Conservation (phyloP, 2,888 invertebrate species). For the Rugalucina vietnamica region DNA sequence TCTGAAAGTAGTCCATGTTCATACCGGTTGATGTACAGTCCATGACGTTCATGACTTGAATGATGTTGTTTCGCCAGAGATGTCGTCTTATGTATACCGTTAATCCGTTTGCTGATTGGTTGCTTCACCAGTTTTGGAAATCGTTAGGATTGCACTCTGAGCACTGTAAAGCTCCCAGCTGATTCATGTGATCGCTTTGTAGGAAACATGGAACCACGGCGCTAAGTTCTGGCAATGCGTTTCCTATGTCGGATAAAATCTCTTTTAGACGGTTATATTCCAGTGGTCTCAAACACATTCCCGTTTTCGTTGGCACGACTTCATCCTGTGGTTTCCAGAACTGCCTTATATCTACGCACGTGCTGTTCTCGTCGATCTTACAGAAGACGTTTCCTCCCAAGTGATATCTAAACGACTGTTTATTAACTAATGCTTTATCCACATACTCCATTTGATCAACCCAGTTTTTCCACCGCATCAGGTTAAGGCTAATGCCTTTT, state of each 20-base stretch:
- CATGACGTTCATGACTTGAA: background rate
- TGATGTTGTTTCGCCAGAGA: background rate
- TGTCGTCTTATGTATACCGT: background rate
- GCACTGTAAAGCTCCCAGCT: conserved; percentile 24
- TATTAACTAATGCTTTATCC: conserved; percentile 12
- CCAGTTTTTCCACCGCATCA: conserved; percentile 32
- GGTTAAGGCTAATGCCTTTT: conserved; percentile 39
- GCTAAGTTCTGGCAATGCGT: conserved; percentile 21
- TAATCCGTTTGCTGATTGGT: background rate
- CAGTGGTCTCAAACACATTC: conserved; percentile 25
- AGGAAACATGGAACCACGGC: conserved; percentile 20
- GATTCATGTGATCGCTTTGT: conserved; percentile 41
- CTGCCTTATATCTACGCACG: conserved; percentile 41
- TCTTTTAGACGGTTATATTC: conserved; percentile 34
- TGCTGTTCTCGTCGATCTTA: conserved; percentile 7
- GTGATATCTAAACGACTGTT: background rate
- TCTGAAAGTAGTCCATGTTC: conserved; percentile 20
- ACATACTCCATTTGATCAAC: background rate
- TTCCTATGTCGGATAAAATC: conserved; percentile 18
- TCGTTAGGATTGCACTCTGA: conserved; percentile 20
- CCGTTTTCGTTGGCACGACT: conserved; percentile 33
- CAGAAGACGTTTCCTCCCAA: conserved; percentile 34
- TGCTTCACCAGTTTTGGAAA: background rate
- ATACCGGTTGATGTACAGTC: background rate
- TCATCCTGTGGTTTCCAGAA: conserved; percentile 46